Evolutionary conservation across 2,113 vertebrate genomes (phyloP), one percentile per base, ranked within the genome.

Genomic region (Corapipo altera): DNA sequence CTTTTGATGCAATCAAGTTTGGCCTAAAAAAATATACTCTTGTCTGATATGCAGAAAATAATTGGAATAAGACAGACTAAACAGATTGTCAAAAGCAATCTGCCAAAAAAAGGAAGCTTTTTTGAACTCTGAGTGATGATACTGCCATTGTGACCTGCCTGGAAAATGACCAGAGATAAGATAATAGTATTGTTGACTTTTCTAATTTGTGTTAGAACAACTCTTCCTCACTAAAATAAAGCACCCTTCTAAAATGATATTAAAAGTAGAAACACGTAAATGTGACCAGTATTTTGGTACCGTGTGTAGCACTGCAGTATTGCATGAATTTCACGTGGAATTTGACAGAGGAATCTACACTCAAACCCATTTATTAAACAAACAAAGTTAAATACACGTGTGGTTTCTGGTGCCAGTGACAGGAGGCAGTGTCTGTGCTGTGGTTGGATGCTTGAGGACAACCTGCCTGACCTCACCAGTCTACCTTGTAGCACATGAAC

Each of bases 231-330:
- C 12, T 30, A 33, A 93, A 82, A 58, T 28, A 77, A 79, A 87
- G 14, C 17, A 64, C 46, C 5, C 2, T 46, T 67, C 32, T 41
- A 33, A 66, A 74, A 57, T n/a, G 6, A 30, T 28, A 59, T 27
- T 22, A 66, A 44, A 90, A 76, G 5, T 27, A 80, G 3, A 43
- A 90, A 70, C 6, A 44, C 22, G 37, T 9, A 69, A 78, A 79
- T 15, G 5, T 57, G 33, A 35, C 21, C 35, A 66, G 19, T 58
- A 39, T 43, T 73, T 51, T 64, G 27, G 26, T 54, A 41, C 13
- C 32, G 30, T 0, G 1, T 54, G 17, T 13, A 58, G 32, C 26
- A 58, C 30, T 37, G 43, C 37, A n/a, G 8, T 0, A 0, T 9
- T 52, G 8, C 43, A 61, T 37, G 20, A 37, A 26, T 61, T 67